These are phyloP conservation scores for Neuroterus valhalla DNA, from an alignment of 1,140 invertebrate species.

Conservation along the genomic window DNA sequence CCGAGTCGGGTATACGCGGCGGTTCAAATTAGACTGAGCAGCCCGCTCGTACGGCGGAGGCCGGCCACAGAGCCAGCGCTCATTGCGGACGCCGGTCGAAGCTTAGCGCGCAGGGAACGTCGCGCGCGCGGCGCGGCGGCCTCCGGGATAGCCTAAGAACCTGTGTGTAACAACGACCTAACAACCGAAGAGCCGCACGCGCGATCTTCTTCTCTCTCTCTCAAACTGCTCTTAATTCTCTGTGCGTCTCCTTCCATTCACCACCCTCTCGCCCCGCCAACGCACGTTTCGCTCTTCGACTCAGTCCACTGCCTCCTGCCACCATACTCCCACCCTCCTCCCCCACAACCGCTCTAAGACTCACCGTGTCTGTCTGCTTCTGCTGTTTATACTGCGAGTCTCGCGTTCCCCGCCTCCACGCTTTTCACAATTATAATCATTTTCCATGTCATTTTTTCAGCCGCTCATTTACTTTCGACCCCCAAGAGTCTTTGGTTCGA, in stretches of 20 bases:
- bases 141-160: slow-evolving; percentile 59
- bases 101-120: slow-evolving; percentile 67
- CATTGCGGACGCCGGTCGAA: slow-evolving; percentile 71
- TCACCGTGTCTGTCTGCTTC: slow-evolving; percentile 36
- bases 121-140: slow-evolving; percentile 52
- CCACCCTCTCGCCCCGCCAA: slow-evolving; percentile 31
- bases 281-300: slow-evolving; percentile 37
- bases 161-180: slow-evolving; percentile 65
- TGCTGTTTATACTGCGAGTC: slow-evolving; percentile 47
- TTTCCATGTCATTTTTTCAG: slow-evolving; percentile 6
- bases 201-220: slow-evolving; percentile 43
- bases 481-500: neutral
- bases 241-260: slow-evolving; percentile 23
- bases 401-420: slow-evolving; percentile 48
- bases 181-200: slow-evolving; percentile 60
- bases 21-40: slow-evolving; percentile 76
- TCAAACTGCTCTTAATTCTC: slow-evolving; percentile 34
- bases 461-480: neutral
- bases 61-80: slow-evolving; percentile 73
- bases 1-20: slow-evolving; percentile 71
- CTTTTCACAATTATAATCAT: slow-evolving; percentile 36
- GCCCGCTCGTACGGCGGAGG: slow-evolving; percentile 69
- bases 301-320: slow-evolving; percentile 33
- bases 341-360: slow-evolving; percentile 31
- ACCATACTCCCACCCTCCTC: slow-evolving; percentile 32